Base-by-base conservation (phyloP, 2,113 vertebrate genomes). In the Rissa tridactyla region DNA sequence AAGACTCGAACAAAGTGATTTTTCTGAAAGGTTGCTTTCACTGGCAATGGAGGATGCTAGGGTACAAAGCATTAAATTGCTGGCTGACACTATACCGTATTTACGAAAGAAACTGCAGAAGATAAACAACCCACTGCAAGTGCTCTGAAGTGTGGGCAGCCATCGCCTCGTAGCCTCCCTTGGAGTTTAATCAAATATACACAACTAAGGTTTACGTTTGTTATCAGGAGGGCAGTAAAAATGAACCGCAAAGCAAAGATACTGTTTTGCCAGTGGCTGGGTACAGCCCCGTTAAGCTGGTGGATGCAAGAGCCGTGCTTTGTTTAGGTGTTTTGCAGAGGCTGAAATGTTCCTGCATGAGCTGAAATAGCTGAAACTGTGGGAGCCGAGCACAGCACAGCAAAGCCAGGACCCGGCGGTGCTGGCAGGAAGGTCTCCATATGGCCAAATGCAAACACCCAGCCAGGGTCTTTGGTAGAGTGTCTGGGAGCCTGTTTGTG, bases 11-110 rank as follows among this genome's bases (percentile, higher is more conserved):
- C 47, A 72, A 87, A 93, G 84, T n/a, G 47, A 79, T 88, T 96
- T 88, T 94, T 96, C 90, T 62, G 82, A 92, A 76, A 83, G 68
- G 27, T 71, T 78, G 40, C 52, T 90, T 97, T 96, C 85, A 75
- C 71, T 91, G 91, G 61, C 82, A 94, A 21, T 29, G 30, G 77
- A 49, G 61, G 22, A 89, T 70, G 68, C 89, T 82, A 36, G 81
- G 86, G 34, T 83, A 87, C 78, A 96, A 95, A 96, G 75, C 78
- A 70, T 68, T 83, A 95, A 91, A 90, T 76, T 73, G 30, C 62
- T 72, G 73, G 11, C 54, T 92, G 91, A 90, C 34, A 27, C 27
- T 36, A 10, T 27, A 11, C 6, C 5, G 49, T n/a, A 57, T 86
- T 97, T 92, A 70, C 90, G 68, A 71, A 95, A 90, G 81, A 77